Evolutionary conservation across 2,888 invertebrate species (phyloP).

Genomic region (Elmis aenea): DNA sequence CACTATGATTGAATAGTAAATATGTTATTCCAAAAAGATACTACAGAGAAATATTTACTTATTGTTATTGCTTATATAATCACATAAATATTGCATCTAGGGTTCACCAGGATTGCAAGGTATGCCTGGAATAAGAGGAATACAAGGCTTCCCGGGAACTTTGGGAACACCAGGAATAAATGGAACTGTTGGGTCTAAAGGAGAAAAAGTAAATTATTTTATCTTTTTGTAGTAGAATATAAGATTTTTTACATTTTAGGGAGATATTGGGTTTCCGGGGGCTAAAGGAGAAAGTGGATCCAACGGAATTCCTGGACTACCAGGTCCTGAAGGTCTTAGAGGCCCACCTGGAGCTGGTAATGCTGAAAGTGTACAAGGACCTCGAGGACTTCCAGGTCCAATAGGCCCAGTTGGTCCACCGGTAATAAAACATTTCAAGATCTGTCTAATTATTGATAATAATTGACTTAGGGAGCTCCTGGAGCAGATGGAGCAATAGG

Average conservation of each 20-base stretch:
- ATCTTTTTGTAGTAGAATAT: slow-evolving; percentile 4
- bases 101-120: slow-evolving; percentile 45
- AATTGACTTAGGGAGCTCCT: slow-evolving; percentile 7
- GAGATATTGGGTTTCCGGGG: slow-evolving; percentile 44
- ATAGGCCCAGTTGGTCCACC: slow-evolving; percentile 36
- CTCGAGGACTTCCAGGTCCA: slow-evolving; percentile 34
- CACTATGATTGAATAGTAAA: too few relatives aligned
- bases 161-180: slow-evolving; percentile 44
- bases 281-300: slow-evolving; percentile 42
- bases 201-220: slow-evolving; percentile 36
- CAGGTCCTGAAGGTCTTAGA: slow-evolving; percentile 33
- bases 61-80: too few relatives aligned
- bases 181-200: slow-evolving; percentile 47
- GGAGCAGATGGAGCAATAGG: slow-evolving; percentile 37
- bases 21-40: too few relatives aligned
- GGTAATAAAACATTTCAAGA: slow-evolving; percentile 10
- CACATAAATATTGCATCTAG: slow-evolving; percentile 27
- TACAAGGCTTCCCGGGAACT: slow-evolving; percentile 46
- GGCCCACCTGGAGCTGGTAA: slow-evolving; percentile 31
- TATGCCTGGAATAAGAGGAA: slow-evolving; percentile 43
- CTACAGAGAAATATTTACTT: too few relatives aligned
- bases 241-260: slow-evolving; percentile 20
- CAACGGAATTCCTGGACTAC: slow-evolving; percentile 37
- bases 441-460: slow-evolving; percentile 30
- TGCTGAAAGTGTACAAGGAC: slow-evolving; percentile 26